Evolutionary conservation across 2,797 vertebrate genomes (phyloP).

Genomic region (Cercopithecus hamlyni): DNA sequence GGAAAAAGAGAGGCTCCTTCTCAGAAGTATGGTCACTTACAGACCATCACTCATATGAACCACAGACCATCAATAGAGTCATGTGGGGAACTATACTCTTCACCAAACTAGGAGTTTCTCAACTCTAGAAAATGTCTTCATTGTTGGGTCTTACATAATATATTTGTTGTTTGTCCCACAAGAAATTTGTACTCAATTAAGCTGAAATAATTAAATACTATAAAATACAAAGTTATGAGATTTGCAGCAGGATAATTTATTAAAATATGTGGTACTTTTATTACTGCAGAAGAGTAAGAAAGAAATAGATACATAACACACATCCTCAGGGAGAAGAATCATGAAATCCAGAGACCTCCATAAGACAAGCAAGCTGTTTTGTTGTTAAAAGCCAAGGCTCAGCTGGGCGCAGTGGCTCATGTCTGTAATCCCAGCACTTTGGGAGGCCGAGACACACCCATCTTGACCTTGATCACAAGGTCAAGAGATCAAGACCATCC

Average conservation of each 20-base stretch:
- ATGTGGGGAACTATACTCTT: neutral
- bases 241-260: neutral
- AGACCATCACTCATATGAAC: neutral
- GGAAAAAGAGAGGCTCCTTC: neutral
- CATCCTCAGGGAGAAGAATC: neutral
- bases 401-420: no score
- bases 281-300: neutral
- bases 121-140: neutral
- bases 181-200: neutral
- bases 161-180: neutral
- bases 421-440: no score
- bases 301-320: neutral
- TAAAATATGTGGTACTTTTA: neutral
- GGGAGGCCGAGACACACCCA: fast-evolving
- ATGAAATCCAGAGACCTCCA: neutral
- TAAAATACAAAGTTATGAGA: slow-evolving; percentile 13
- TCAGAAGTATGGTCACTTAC: neutral
- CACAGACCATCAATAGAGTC: neutral
- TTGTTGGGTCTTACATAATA: neutral
- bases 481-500: no score
- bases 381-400: neutral
- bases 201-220: neutral
- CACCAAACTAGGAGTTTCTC: neutral
- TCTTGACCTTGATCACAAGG: no score
- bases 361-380: neutral